A percentile compares a stretch with the other conserved stretches of the same genome.
phyloP scores from a whole-genome alignment of 2,113 vertebrate species.

The Grammomys dolichurus region DNA sequence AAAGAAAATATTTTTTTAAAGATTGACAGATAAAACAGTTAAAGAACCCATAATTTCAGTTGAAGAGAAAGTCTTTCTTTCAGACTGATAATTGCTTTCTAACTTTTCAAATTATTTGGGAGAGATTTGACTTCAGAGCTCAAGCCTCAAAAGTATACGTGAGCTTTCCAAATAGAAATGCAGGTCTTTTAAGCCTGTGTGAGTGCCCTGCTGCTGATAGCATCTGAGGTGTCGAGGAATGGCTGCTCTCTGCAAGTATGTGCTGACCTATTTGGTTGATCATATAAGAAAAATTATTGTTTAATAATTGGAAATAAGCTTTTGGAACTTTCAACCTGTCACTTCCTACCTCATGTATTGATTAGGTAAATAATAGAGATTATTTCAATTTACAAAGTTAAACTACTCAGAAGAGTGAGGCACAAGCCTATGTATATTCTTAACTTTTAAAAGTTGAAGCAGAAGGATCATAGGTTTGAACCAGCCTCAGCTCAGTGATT shows the following conservation, averaged over 20 bases:
- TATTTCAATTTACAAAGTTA: neutral
- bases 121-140: neutral
- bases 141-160: constrained; percentile 5
- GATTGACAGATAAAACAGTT: constrained; percentile 67
- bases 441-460: neutral
- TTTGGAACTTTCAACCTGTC: constrained; percentile 3
- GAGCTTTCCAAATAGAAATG: neutral
- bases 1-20: constrained; percentile 61
- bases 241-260: neutral
- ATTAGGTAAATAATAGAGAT: neutral
- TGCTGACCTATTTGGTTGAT: neutral
- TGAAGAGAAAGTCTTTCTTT: constrained; percentile 35
- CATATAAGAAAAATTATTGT: neutral
- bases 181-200: neutral
- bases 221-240: neutral
- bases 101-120: constrained; percentile 59
- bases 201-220: neutral
- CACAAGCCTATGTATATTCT: too few relatives aligned
- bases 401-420: neutral
- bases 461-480: neutral
- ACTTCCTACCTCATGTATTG: neutral
- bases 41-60: constrained; percentile 24
- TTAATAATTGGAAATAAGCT: neutral
- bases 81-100: constrained; percentile 34
- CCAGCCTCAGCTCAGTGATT: neutral